Evolutionary conservation across 2,888 invertebrate genomes (phyloP), one percentile per base, ranked within the genome.

Genomic region (Chesias legatella): DNA sequence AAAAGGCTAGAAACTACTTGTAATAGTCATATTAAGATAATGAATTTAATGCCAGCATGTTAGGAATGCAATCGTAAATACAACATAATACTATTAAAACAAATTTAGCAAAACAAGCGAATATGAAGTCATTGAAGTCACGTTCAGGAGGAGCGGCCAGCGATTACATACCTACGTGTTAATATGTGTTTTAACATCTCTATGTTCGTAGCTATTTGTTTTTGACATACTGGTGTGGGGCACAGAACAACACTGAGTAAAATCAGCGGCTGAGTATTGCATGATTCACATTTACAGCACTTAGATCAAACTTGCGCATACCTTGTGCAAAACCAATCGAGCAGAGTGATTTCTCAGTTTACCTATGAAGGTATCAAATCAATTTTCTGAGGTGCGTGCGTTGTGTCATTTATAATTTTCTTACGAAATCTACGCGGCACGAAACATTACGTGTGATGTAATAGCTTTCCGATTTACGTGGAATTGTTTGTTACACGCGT

Each of bases 161-260:
- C 65, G 68, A 60, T 67, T 67, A 67, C 41, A 58, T 58, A 63
- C 55, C 62, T 68, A 82, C 85, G 85, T 86, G 85, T 84, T 75
- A 80, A 68, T 79, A 86, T 85, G 81, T 77, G 73, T 73, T 70
- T 76, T 64, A 31, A 30, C 50, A 43, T 46, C 48, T 42, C 42
- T 41, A 33, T 36, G 32, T 39, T 42, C 34, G 52, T 48, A 50
- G 43, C 40, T 54, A 38, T 50, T 49, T 40, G 59, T 55, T 58
- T 17, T 43, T 26, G 24, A 34, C 21, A 60, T 60, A 61, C 61
- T 49, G 51, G 42, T 54, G 60, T 61, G 58, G 52, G 27, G 7
- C 26, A 29, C 20, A 23, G 26, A 7, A 21, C 26, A 20, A 7
- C 17, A 10, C 24, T 10, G 8, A 24, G n/a, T 6, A 41, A 31